phyloP scores from a whole-genome alignment of 1,140 invertebrate genomes.

The Drosophila guanche region DNA sequence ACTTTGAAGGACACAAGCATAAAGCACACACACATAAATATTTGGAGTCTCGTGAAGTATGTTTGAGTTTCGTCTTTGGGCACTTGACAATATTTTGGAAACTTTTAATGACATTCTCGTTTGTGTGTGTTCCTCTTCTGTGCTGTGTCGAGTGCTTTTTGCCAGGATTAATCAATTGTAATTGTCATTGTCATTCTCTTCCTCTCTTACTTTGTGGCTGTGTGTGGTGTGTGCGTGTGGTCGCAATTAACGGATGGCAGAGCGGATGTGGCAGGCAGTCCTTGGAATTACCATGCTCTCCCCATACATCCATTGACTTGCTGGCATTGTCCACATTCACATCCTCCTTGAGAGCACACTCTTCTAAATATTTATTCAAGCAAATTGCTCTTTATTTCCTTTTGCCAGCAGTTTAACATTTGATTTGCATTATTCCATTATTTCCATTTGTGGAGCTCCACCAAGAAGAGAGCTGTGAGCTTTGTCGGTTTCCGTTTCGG shows the following conservation, averaged over 20 bases:
- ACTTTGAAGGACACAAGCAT: neutral
- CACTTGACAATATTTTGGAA: conserved; percentile 47
- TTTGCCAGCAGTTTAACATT: conserved; percentile 50
- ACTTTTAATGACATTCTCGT: conserved; percentile 59
- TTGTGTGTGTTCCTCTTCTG: conserved; percentile 29
- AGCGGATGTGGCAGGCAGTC: conserved; percentile 9
- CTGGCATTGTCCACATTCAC: too few relatives aligned
- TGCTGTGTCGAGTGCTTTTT: conserved; percentile 22
- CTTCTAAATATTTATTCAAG: conserved; percentile 51
- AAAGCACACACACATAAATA: neutral
- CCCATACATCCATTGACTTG: neutral
- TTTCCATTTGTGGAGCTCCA: conserved; percentile 12
- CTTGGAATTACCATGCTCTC: conserved; percentile 27
- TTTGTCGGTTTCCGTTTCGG: conserved; percentile 55
- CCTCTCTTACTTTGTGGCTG: conserved; percentile 2
- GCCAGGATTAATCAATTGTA: conserved; percentile 34
- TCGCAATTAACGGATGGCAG: conserved; percentile 43
- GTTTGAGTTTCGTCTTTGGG: conserved; percentile 55
- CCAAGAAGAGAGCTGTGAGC: conserved; percentile 25
- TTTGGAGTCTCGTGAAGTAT: conserved; percentile 4
- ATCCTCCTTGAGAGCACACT: too few relatives aligned
- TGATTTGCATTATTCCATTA: conserved; percentile 58
- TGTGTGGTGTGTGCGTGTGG: neutral
- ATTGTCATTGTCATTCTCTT: conserved; percentile 20
- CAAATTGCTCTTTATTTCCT: conserved; percentile 54